phyloP scores from a whole-genome alignment of 2,888 invertebrate species.

The Athrips mouffetella region DNA sequence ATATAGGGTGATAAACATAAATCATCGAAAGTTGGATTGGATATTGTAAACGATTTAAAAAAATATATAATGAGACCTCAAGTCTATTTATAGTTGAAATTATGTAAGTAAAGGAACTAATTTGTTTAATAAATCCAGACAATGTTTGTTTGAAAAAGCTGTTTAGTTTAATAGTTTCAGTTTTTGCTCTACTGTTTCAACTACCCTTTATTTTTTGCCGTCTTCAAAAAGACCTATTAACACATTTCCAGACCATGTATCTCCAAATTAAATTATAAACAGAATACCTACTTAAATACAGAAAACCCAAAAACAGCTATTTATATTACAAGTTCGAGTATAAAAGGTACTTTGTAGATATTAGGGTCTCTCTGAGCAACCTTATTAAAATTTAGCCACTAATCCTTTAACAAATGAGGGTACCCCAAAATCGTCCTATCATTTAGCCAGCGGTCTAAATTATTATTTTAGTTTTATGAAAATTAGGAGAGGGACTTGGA shows the following conservation, averaged over 20 bases:
- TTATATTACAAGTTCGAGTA: not conserved
- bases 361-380: constrained; percentile 2
- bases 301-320: not conserved
- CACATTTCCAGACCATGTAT: not conserved
- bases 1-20: too few relatives aligned
- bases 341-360: not conserved
- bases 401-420: constrained; percentile 35
- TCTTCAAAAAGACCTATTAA: not conserved
- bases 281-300: not conserved
- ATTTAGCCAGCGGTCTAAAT: constrained; percentile 32
- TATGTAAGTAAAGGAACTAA: too few relatives aligned
- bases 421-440: constrained; percentile 15
- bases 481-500: not conserved
- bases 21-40: too few relatives aligned
- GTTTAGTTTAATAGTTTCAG: too few relatives aligned
- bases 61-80: too few relatives aligned
- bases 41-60: too few relatives aligned
- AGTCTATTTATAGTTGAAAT: too few relatives aligned
- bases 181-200: too few relatives aligned
- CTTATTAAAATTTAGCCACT: constrained; percentile 16
- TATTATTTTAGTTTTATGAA: constrained; percentile 34
- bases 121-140: too few relatives aligned
- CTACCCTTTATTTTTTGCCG: too few relatives aligned
- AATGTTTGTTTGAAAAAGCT: too few relatives aligned
- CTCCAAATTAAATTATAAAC: not conserved